Percentiles rank a stretch among this genome's conserved stretches.
Evolutionary conservation across 2,797 vertebrate species (phyloP).

Genomic region (Caiman crocodilus): DNA sequence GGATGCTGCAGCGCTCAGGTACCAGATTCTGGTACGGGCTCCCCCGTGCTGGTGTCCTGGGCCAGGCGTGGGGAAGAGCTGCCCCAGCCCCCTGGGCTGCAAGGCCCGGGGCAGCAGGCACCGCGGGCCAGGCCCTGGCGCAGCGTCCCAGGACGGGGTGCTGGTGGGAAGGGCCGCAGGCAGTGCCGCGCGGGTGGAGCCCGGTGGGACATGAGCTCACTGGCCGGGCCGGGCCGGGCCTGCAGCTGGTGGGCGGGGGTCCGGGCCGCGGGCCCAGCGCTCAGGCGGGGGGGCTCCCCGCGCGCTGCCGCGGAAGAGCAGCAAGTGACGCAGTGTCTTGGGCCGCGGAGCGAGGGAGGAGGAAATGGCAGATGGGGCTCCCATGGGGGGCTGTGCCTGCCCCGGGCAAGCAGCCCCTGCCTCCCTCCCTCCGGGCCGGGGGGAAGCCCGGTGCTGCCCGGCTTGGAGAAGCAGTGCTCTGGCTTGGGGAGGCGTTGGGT

Average conservation of each 20-base stretch:
- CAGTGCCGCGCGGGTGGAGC: too few relatives aligned
- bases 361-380: background rate
- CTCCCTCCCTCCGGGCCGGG: background rate
- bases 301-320: background rate
- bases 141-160: too few relatives aligned
- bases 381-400: background rate
- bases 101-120: too few relatives aligned
- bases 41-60: too few relatives aligned
- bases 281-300: too few relatives aligned
- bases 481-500: too few relatives aligned
- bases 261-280: background rate
- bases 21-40: background rate
- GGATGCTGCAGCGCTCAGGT: background rate
- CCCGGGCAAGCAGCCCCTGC: too few relatives aligned
- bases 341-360: background rate
- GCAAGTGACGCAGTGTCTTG: background rate
- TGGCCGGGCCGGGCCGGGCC: too few relatives aligned
- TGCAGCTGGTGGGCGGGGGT: background rate
- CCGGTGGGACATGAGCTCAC: too few relatives aligned
- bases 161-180: too few relatives aligned
- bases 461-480: background rate
- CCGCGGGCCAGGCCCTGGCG: too few relatives aligned
- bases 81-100: background rate
- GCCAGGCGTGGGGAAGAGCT: too few relatives aligned
- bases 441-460: background rate